Evolutionary conservation across 2,797 vertebrate genomes (phyloP).

Genomic region (Somateria mollissima): DNA sequence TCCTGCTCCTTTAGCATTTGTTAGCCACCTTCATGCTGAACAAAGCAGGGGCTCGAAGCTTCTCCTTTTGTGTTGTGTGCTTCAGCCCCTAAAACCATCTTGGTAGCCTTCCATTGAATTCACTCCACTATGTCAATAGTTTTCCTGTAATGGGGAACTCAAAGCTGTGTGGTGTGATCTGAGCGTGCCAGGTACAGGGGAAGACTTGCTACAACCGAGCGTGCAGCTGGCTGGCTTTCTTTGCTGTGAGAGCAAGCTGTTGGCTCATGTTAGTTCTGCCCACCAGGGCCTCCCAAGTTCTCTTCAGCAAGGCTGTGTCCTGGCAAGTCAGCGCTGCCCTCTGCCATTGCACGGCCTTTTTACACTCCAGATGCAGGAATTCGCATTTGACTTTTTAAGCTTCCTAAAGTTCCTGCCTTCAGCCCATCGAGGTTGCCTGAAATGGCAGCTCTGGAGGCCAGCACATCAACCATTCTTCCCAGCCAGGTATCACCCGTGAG

Average conservation of each 20-base stretch:
- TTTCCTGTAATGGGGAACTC: background rate
- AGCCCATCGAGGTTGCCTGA: background rate
- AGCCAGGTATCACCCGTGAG: background rate
- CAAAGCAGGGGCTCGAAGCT: background rate
- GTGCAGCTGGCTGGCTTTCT: background rate
- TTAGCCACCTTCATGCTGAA: background rate
- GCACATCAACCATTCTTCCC: background rate
- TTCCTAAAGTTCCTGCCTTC: background rate
- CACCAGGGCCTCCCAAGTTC: background rate
- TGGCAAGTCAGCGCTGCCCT: background rate
- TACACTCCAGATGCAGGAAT: background rate
- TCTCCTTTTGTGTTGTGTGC: background rate
- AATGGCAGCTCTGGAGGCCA: background rate
- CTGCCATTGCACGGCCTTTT: background rate
- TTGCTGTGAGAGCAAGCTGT: background rate
- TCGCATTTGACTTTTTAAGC: background rate
- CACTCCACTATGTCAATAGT: accelerated
- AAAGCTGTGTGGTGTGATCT: background rate
- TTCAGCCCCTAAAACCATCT: background rate
- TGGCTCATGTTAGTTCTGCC: background rate
- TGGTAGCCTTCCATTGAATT: background rate
- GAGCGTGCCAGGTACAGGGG: background rate
- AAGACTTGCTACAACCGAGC: background rate
- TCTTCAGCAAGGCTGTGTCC: background rate
- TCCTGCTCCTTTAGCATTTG: background rate